phyloP scores from a whole-genome alignment of 2,797 vertebrate genomes.

The Galaxias olidus region DNA sequence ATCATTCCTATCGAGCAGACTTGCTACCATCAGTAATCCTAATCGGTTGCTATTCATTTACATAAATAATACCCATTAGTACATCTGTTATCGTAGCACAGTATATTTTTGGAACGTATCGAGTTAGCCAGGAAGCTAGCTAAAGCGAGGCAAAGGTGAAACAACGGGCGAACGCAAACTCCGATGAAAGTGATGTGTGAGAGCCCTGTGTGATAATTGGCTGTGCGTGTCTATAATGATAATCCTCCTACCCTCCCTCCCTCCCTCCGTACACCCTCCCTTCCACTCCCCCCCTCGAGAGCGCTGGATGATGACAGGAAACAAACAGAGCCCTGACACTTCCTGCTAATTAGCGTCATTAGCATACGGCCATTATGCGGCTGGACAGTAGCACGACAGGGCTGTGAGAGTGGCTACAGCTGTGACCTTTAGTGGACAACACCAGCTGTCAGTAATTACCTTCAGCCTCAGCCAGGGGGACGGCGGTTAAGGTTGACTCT shows the following conservation, averaged over 20 bases:
- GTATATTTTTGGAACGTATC: too few species aligned
- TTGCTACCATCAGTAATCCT: too few species aligned
- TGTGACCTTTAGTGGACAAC: conserved; percentile 82
- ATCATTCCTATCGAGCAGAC: too few species aligned
- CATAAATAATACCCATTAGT: too few species aligned
- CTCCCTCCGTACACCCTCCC: conserved; percentile 23
- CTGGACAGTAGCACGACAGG: conserved; percentile 79
- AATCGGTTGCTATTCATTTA: too few species aligned
- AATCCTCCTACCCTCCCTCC: conserved; percentile 49
- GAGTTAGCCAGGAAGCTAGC: too few species aligned
- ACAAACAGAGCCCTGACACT: conserved; percentile 81
- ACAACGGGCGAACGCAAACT: background rate
- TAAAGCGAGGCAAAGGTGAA: conserved; percentile 4
- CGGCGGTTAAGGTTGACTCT: conserved; percentile 51
- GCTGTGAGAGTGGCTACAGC: conserved; percentile 71
- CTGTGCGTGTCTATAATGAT: conserved; percentile 62
- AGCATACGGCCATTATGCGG: conserved; percentile 78
- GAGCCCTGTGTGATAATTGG: too few species aligned
- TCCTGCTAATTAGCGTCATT: conserved; percentile 81
- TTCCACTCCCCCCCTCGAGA: conserved; percentile 42
- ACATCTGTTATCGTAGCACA: too few species aligned
- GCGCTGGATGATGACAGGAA: conserved; percentile 69
- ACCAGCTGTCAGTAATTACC: conserved; percentile 85
- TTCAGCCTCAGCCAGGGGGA: conserved; percentile 53
- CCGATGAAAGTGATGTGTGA: conserved; percentile 36